Percentiles rank a stretch among this genome's conserved stretches.
Evolutionary conservation across 2,797 vertebrate species (phyloP).

Genomic region (Takifugu ocellatus): DNA sequence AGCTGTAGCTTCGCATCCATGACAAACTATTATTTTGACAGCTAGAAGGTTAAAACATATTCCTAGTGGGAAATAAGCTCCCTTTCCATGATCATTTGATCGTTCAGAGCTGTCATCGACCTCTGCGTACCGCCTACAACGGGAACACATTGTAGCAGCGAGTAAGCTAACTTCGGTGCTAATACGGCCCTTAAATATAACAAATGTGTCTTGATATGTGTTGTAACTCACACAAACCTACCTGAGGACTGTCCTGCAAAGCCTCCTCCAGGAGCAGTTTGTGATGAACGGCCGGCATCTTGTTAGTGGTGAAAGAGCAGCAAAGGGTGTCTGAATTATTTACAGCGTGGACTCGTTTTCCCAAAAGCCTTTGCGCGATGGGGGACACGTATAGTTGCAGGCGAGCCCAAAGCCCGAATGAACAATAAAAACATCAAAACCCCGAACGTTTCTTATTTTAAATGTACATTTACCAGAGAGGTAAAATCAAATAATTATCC

Average conservation of each 20-base stretch:
- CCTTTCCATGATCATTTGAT: slow-evolving; percentile 23
- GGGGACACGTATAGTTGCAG: slow-evolving; percentile 54
- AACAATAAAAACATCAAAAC: neutral
- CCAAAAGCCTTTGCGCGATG: slow-evolving; percentile 57
- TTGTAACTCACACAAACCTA: slow-evolving; percentile 57
- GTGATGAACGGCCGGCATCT: slow-evolving; percentile 92
- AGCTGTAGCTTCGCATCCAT: neutral
- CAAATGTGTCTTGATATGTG: slow-evolving; percentile 1
- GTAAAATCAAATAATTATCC: too few relatives aligned
- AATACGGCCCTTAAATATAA: neutral
- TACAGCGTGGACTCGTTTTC: slow-evolving; percentile 66
- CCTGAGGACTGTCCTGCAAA: slow-evolving; percentile 96
- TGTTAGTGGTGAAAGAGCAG: slow-evolving; percentile 56
- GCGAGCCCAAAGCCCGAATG: slow-evolving; percentile 24
- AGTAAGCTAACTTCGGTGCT: slow-evolving; percentile 26
- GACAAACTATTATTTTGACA: slow-evolving; percentile 1
- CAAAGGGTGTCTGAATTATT: slow-evolving; percentile 60
- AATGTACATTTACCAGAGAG: too few relatives aligned
- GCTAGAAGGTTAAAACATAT: neutral
- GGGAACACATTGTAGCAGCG: slow-evolving; percentile 1
- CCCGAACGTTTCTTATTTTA: too few relatives aligned
- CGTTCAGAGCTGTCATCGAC: slow-evolving; percentile 56
- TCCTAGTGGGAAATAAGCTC: slow-evolving; percentile 1
- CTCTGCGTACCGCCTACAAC: slow-evolving; percentile 38
- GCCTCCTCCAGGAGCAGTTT: slow-evolving; percentile 94